Conservation (phyloP, 2,113 vertebrate genomes). For the Lethenteron camtschaticum region DNA sequence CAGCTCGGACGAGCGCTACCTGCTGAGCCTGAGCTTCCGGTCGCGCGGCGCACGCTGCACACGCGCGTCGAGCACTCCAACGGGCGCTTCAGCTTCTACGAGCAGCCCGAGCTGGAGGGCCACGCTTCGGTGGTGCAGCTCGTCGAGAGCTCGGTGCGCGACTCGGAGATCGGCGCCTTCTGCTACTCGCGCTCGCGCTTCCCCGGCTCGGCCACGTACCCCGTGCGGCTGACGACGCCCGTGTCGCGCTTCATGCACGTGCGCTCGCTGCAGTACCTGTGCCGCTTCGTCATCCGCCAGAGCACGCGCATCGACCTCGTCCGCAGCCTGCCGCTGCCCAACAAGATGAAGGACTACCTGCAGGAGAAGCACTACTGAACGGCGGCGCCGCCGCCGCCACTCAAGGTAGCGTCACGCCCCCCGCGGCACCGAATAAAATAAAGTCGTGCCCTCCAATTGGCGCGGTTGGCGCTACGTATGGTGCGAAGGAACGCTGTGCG, state of each 20-base stretch:
- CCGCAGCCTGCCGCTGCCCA: slow-evolving; percentile 97
- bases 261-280: slow-evolving; percentile 90
- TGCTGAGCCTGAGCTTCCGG: slow-evolving; percentile 88
- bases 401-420: too few species aligned
- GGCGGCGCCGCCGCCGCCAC: not conserved
- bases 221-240: slow-evolving; percentile 76
- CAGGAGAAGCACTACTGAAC: slow-evolving; percentile 99
- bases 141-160: slow-evolving; percentile 85
- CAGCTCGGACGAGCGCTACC: slow-evolving; percentile 84
- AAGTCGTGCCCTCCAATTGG: too few species aligned
- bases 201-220: slow-evolving; percentile 82
- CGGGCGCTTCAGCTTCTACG: slow-evolving; percentile 93
- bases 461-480: too few species aligned
- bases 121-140: slow-evolving; percentile 91
- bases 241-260: slow-evolving; percentile 98
- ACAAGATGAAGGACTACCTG: slow-evolving; percentile 99
- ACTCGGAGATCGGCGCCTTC: slow-evolving; percentile 94
- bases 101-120: slow-evolving; percentile 89
- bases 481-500: too few species aligned
- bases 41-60: slow-evolving; percentile 88
- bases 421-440: too few species aligned
- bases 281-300: slow-evolving; percentile 92
- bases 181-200: slow-evolving; percentile 86
- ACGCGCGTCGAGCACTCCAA: slow-evolving; percentile 95
- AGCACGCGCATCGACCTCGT: slow-evolving; percentile 96